Evolutionary conservation across 2,113 vertebrate genomes (phyloP).

Genomic region (Podarcis cretensis): DNA sequence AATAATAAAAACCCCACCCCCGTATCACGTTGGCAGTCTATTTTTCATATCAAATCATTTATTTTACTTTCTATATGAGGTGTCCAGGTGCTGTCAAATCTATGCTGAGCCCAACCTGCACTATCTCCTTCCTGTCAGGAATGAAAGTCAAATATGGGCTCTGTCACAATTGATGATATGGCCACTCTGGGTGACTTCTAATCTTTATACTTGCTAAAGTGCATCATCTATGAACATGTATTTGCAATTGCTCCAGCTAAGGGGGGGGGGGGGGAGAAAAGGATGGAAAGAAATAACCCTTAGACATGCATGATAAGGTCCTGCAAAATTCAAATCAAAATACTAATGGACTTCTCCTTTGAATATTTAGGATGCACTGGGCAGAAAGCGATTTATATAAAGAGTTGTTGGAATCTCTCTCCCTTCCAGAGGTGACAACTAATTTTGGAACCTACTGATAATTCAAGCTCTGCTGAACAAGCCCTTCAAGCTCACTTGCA

Average conservation of each 20-base stretch:
- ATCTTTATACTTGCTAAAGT: slow-evolving; percentile 16
- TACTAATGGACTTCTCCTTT: background rate
- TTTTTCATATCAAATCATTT: background rate
- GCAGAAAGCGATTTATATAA: background rate
- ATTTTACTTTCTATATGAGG: background rate
- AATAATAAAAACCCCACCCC: background rate
- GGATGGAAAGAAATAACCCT: slow-evolving; percentile 11
- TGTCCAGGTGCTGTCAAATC: background rate
- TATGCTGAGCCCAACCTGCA: background rate
- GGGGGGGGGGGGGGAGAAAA: background rate
- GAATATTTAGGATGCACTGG: background rate
- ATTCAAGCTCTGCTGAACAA: slow-evolving; percentile 53
- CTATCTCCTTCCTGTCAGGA: slow-evolving; percentile 1
- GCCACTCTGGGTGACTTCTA: slow-evolving; percentile 6
- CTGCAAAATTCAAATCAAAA: slow-evolving; percentile 13
- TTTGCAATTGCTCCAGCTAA: slow-evolving; percentile 14
- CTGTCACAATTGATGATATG: background rate
- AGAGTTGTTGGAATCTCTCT: slow-evolving; percentile 13
- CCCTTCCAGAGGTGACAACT: background rate
- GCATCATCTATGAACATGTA: background rate
- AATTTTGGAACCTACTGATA: slow-evolving; percentile 42
- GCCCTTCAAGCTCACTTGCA: slow-evolving; percentile 45
- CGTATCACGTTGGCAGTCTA: background rate
- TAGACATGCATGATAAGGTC: background rate
- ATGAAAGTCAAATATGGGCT: slow-evolving; percentile 22